Evolutionary conservation across 2,797 vertebrate genomes (phyloP).

Genomic region (Tokudaia tokunoshimensis): DNA sequence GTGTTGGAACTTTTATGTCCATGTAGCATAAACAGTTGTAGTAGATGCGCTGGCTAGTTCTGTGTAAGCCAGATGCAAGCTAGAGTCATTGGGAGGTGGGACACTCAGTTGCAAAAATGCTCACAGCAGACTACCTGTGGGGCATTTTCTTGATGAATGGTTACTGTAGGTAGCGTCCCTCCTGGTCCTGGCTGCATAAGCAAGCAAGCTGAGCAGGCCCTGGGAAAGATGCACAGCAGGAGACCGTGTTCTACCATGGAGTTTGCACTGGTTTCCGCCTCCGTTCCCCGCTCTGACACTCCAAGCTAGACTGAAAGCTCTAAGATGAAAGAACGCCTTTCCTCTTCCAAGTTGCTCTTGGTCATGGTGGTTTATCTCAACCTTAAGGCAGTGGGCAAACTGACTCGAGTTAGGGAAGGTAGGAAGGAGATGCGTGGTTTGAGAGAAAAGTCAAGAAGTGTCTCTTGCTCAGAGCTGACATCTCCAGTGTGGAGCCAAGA

Average conservation of each 20-base stretch:
- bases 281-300: not conserved
- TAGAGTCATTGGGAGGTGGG: not conserved
- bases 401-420: not conserved
- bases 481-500: not conserved
- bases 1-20: slow-evolving; percentile 10
- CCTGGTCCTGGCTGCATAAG: not conserved
- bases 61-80: not conserved
- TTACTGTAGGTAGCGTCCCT: not conserved
- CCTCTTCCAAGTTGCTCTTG: not conserved
- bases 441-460: slow-evolving; percentile 17
- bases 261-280: not conserved
- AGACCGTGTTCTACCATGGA: not conserved
- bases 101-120: not conserved
- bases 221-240: not conserved
- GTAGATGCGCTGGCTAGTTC: not conserved
- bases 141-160: not conserved
- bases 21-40: not conserved
- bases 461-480: not conserved
- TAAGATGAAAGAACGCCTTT: not conserved
- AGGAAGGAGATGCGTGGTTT: not conserved
- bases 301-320: not conserved
- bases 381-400: not conserved
- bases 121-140: not conserved
- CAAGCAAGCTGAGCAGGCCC: not conserved
- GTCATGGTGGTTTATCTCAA: not conserved